Base-by-base conservation (phyloP, 2,113 vertebrate genomes). In the Maccullochella peelii region DNA sequence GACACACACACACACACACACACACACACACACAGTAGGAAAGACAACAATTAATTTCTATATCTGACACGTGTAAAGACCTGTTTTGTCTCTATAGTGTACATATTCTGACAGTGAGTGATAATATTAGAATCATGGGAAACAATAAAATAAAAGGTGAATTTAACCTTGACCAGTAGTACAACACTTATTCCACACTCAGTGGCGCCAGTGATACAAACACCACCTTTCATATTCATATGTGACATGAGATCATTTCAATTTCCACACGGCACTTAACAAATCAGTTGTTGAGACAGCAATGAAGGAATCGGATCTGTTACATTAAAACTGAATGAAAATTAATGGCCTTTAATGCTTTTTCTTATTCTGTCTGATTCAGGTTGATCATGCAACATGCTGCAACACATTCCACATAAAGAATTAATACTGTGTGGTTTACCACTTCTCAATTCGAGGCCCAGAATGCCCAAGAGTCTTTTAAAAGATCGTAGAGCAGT, bases 31-130 rank as follows among this genome's bases (percentile, higher is more conserved):
- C 40, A 69, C 27, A 75, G 42, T 36, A 61, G 65, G 14, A 63
- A 55, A 47, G 25, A 78, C n/a, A 61, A 54, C 33, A 62, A 68
- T 63, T 85, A 21, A 83, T 89, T 91, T 87, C 66, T 86, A 80
- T 80, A 87, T 72, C 76, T 77, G 84, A 89, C 89, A 88, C 72
- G 44, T 87, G 81, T 88, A 78, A 89, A 88, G 62, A 72, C 23
- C 44, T 33, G 58, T 73, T 84, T 76, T 80, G 47, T 89, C 80
- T 91, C 70, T 86, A 55, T 84, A 88, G 77, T 93, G 92, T 93
- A 93, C 87, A 94, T 92, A 92, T 84, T 62, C 83, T 78, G 68
- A 89, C 76, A 67, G 67, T 82, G 79, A 75, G 58, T 78, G 79
- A 82, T 73, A 71, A 82, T 61, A 69, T 79, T 86, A 61, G 65